Evolutionary conservation across 2,888 invertebrate genomes (phyloP), one percentile per base, ranked within the genome.

Genomic region (Drosophila merina): DNA sequence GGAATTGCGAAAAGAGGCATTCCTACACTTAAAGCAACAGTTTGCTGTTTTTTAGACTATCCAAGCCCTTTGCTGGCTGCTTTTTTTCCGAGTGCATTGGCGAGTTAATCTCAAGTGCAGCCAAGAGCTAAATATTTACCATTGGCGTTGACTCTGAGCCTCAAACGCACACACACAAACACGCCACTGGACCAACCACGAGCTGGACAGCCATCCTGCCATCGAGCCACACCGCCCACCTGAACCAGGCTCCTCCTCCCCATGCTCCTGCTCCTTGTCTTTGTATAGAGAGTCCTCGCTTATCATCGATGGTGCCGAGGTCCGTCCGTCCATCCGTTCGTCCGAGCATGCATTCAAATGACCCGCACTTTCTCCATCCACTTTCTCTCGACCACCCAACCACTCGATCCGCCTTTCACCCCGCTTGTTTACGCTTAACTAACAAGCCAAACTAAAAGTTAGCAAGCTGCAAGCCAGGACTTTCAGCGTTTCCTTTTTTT

Each of bases 111-210:
- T 83, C 85, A 83, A 83, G 87, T 83, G 83, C 83, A 83, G 87
- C 85, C 87, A 72, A 83, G 87, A 86, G 85, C 79, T 85, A 87
- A 84, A 84, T 84, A 84, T 84, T 84, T 84, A 74, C 87, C 72
- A 77, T 77, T 86, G 74, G 64, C 77, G 67, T 67, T 74, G 63
- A 68, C 63, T 69, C 70, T 70, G 54, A 44, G 70, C 44, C 66
- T 69, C 59, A 62, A 58, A 42, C 48, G 33, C 33, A 20, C 62
- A 62, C 59, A 48, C 58, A 62, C 47, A 36, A 10, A 36, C 67
- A 56, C 56, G 70, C 44, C 64, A 44, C 38, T 5, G 5, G 6
- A 28, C 28, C 28, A 28, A 6, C 28, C 28, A 28, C 28, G 28
- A 28, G 28, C 28, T 6, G 6, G 5, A 28, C 28, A 28, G 5